Conservation (phyloP, 2,888 invertebrate species). For the Neoascia interrupta region DNA sequence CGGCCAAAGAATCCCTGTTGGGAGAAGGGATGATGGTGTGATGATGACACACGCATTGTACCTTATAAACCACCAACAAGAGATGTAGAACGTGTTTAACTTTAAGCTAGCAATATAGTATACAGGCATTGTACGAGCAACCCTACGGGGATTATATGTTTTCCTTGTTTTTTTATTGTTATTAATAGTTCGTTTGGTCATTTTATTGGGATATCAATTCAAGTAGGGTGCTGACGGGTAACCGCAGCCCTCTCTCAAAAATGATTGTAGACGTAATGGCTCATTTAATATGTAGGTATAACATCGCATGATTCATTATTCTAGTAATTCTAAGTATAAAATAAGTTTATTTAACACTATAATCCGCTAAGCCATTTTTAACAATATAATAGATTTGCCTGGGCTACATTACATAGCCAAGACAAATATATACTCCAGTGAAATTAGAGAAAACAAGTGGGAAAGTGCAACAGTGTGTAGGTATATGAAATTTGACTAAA, state of each 20-base stretch:
- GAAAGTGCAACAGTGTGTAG: no score
- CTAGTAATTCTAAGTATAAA: no score
- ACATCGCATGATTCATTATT: slow-evolving; percentile 26
- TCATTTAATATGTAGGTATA: slow-evolving; percentile 47
- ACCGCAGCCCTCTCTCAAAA: slow-evolving; percentile 23
- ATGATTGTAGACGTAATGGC: slow-evolving; percentile 20
- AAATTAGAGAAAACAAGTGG: no score
- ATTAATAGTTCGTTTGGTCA: slow-evolving; percentile 52
- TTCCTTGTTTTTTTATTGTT: slow-evolving; percentile 44
- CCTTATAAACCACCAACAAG: neutral
- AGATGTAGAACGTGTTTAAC: neutral
- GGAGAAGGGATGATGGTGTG: slow-evolving; percentile 33
- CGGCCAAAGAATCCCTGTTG: slow-evolving; percentile 64
- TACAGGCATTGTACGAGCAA: slow-evolving; percentile 14
- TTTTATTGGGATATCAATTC: slow-evolving; percentile 46
- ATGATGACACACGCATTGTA: slow-evolving; percentile 19
- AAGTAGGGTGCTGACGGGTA: slow-evolving; percentile 31
- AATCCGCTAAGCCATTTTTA: no score
- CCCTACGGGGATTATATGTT: slow-evolving; percentile 40
- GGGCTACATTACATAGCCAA: no score
- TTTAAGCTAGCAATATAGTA: slow-evolving; percentile 11
- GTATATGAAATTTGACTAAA: no score
- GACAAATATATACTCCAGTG: no score
- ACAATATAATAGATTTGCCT: no score
- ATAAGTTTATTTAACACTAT: no score